Percentiles rank a stretch among this genome's conserved stretches.
Conservation (phyloP, 2,888 invertebrate species). For the Operophtera brumata region DNA sequence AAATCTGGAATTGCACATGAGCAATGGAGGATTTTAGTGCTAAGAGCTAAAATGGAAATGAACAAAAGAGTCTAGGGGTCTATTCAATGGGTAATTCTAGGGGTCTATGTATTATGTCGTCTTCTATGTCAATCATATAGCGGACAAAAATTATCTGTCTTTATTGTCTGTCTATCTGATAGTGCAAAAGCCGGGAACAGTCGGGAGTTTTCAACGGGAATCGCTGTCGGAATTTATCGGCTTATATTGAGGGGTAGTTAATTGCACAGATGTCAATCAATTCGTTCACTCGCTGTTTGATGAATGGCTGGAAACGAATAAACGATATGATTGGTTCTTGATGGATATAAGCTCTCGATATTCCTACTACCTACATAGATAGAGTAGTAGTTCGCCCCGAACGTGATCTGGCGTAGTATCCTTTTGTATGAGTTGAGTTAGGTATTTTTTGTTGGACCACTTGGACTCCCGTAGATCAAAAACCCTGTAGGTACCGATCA, state of each 20-base stretch:
- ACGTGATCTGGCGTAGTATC: too few relatives aligned
- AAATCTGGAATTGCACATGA: slow-evolving; percentile 3
- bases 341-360: neutral
- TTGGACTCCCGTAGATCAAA: too few relatives aligned
- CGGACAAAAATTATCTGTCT: too few relatives aligned
- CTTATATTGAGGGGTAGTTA: slow-evolving; percentile 40
- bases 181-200: too few relatives aligned
- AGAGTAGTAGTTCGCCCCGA: too few relatives aligned
- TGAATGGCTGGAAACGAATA: slow-evolving; percentile 2
- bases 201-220: neutral
- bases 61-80: neutral
- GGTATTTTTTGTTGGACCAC: too few relatives aligned
- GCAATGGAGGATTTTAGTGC: neutral
- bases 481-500: too few relatives aligned
- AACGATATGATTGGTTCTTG: neutral
- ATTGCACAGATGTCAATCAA: slow-evolving; percentile 49
- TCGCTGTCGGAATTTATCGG: slow-evolving; percentile 33
- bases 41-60: neutral
- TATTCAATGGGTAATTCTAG: too few relatives aligned
- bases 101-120: too few relatives aligned
- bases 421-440: too few relatives aligned
- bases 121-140: too few relatives aligned
- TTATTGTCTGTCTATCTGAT: neutral
- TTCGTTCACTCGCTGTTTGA: slow-evolving; percentile 34
- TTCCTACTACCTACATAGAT: too few relatives aligned